phyloP scores from a whole-genome alignment of 1,140 invertebrate species.

The Panonychus citri region DNA sequence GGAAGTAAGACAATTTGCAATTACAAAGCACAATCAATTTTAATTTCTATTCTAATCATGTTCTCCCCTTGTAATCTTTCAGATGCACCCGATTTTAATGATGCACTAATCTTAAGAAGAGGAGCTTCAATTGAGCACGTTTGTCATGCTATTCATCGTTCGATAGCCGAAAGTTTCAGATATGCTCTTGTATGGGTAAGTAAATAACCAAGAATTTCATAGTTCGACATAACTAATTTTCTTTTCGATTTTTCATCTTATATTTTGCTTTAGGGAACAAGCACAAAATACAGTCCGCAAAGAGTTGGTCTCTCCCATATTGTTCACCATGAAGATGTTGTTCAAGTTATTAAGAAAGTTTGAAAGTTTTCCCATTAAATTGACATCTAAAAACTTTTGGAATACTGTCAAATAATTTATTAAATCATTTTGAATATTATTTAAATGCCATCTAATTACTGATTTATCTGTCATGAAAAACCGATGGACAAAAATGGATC shows the following conservation, averaged over 20 bases:
- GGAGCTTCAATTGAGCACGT: constrained; percentile 87
- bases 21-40: neutral
- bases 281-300: constrained; percentile 96
- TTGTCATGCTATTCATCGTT: constrained; percentile 88
- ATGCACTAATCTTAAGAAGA: constrained; percentile 70
- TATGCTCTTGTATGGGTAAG: constrained; percentile 86
- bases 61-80: constrained; percentile 7
- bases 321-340: constrained; percentile 93
- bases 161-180: constrained; percentile 71
- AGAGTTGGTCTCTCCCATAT: constrained; percentile 76
- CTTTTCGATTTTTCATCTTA: neutral
- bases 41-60: neutral
- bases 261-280: constrained; percentile 46
- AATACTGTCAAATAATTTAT: too few species aligned
- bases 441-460: too few species aligned
- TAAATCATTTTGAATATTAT: too few species aligned
- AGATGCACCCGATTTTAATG: constrained; percentile 81
- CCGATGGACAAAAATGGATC: too few species aligned
- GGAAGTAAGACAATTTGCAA: constrained; percentile 27
- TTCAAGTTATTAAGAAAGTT: constrained; percentile 50
- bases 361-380: too few species aligned
- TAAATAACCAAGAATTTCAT: constrained; percentile 2
- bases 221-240: neutral
- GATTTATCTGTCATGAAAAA: too few species aligned
- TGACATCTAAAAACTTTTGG: too few species aligned